Base-by-base conservation (phyloP, 2,888 invertebrate genomes). In the Abrostola triplasia region DNA sequence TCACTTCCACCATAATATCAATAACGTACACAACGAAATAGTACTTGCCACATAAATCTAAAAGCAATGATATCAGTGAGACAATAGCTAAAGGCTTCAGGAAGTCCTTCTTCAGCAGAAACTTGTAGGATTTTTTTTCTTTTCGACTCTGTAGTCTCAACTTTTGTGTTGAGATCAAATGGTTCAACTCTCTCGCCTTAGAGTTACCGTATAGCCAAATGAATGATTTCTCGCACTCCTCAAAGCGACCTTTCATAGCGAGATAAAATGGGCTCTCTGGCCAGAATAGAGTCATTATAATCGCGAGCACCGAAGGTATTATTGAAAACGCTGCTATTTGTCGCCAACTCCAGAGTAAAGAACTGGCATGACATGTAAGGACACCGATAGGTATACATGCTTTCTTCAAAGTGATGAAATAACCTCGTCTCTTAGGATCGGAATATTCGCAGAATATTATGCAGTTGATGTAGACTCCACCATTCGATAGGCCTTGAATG, bases 211-310 rank as follows among this genome's bases (percentile, higher is more conserved):
- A 56, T 0, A 88, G 63, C 82, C 84, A 89, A 5, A 58, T 56
- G 55, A 82, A 85, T 0, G 87, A 76, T 50, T 76, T 69, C 35
- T 80, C 69, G 56, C 86, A 87, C 11, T 88, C 86, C 4, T 72
- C 71, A 64, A 80, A 86, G 36, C 76, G 77, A 5, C 87, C 88
- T 63, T 79, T 86, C 64, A 84, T 67, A 0, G 87, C 89, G 10
- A 84, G 73, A 59, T 70, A 84, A 0, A 84, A 78, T 0, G 88
- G 89, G 41, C 88, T 89, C 59, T 89, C 89, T 0, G 83, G 82
- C 84, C 87, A 89, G n/a, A 82, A 77, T 0, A 76, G 59, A 0
- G 84, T 81, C 12, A 84, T 7, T 0, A 85, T 12, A 0, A 82
- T 55, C 0, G 81, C 58, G 0, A 77, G 0, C 1, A 71, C 36